A percentile compares a stretch with the other conserved stretches of the same genome.
These are phyloP conservation scores for Epinotia brunnichana DNA, from an alignment of 2,888 invertebrate genomes.

Conservation along the genomic window DNA sequence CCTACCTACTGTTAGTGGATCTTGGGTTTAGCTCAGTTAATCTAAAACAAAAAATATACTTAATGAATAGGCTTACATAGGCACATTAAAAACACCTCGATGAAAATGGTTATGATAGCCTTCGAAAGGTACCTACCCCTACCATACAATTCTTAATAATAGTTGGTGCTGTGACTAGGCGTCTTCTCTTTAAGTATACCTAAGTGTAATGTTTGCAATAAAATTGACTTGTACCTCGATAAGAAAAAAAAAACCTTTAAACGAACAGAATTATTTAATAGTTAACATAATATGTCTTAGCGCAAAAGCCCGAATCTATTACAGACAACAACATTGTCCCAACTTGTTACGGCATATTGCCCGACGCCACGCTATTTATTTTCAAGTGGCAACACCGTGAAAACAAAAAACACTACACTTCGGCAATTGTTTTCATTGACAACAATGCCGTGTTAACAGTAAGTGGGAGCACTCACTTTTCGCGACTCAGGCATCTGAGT, in stretches of 20 bases:
- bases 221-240: too few relatives aligned
- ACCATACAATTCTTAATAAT: neutral
- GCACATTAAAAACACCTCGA: neutral
- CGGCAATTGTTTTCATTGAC: conserved; percentile 80
- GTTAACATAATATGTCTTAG: neutral
- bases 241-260: too few relatives aligned
- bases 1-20: too few relatives aligned
- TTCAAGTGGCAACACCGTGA: conserved; percentile 82
- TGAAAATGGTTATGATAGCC: neutral
- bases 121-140: neutral
- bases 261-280: neutral
- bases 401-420: conserved; percentile 79
- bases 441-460: conserved; percentile 82
- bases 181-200: too few relatives aligned
- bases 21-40: too few relatives aligned
- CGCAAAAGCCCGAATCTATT: conserved; percentile 57
- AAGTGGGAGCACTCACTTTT: conserved; percentile 78
- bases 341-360: conserved; percentile 79
- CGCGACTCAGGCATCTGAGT: conserved; percentile 80
- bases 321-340: conserved; percentile 74
- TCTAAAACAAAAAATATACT: too few relatives aligned
- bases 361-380: conserved; percentile 80
- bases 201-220: too few relatives aligned
- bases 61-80: too few relatives aligned
- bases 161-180: too few relatives aligned